Evolutionary conservation across 2,888 invertebrate genomes (phyloP), one percentile per base, ranked within the genome.

Genomic region (Melikaiella ostensackeni): DNA sequence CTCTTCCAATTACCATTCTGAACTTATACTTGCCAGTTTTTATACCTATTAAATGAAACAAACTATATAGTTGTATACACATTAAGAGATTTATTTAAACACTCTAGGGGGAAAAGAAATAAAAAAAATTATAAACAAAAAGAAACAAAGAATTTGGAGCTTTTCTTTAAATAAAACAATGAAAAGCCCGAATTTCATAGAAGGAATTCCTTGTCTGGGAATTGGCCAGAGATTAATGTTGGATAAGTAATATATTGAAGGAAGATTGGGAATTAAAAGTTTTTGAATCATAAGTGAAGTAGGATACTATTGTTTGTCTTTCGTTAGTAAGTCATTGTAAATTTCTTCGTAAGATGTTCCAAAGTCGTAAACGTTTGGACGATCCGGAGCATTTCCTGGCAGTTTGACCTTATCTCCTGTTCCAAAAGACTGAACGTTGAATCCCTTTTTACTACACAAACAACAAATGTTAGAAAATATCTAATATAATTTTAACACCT

Each of bases 351-450:
- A 99, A 0, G 98, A 95, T 24, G 96, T 95, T 75, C 97, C 98
- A 93, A 99, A 99, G 89, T 99, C 99, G 88, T 99, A 99, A 80
- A 98, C 95, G 92, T 99, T 99, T 3, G 99, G 99, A 88, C 95
- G 95, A 91, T 98, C 98, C 6, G 96, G 96, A 11, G 98, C 95
- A 70, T 97, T 95, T 55, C 99, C 99, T 9, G 99, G 99, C 77
- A 99, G 93, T 92, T 99, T 99, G 1, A 99, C 99, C 92, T 97
- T 97, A 89, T 98, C 97, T 11, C 98, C 98, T 42, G 98, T 97
- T 21, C 98, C 98, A 92, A 96, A 99, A 0, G 98, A 99, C 89
- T 96, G 95, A 0, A 99, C 99, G 89, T 95, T 95, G 90, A 97
- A 99, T 19, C 99, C 99, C 89, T 98, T 98, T 93, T 99, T 99